Base-by-base conservation (phyloP, 2,888 invertebrate species). In the Iselma pallidipennis region DNA sequence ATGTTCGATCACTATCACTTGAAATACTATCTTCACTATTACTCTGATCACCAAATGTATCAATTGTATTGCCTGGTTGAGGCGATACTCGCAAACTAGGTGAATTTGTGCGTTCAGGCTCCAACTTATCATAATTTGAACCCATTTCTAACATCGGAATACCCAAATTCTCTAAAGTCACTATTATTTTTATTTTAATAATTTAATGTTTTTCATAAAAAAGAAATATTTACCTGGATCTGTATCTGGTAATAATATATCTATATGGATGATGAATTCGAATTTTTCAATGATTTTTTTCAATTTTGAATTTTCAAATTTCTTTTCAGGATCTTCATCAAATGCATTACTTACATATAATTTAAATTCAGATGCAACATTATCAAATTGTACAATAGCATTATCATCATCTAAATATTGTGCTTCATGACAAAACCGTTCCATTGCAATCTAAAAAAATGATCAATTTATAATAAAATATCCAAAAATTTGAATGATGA, bases 11-110 rank as follows among this genome's bases (percentile, higher is more conserved):
- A 71, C 90, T 90, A 75, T 91, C 91, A 66, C 90, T 91, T 33
- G 90, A 83, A 76, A 90, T 91, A 74, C 90, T 90, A 73, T 91
- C 91, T 76, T 91, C 91, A 70, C 90, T 90, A 71, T 89, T 89
- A 74, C 89, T 89, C 73, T 90, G 90, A 78, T 89, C 87, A 59
- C 80, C 75, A 71, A 78, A 78, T 16, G 72, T 76, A 63, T 81
- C 81, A 9, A 71, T 68, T 49, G 66, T 58, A 62, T 72, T 67
- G 25, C 72, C 77, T 0, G 77, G 78, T 58, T 78, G 78, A 2
- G 80, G 80, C 2, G 80, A 79, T 4, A 74, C 68, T 42, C 78
- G 60, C 33, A 75, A 68, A 68, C 65, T 72, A 3, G 78, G 76
- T 12, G 77, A 76, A 70, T 71, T 75, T n/a, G 71, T 70, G 19